Percentiles rank a stretch among this genome's conserved stretches.
Evolutionary conservation across 2,888 invertebrate genomes (phyloP).

Genomic region (Hipparchia sbordonii): DNA sequence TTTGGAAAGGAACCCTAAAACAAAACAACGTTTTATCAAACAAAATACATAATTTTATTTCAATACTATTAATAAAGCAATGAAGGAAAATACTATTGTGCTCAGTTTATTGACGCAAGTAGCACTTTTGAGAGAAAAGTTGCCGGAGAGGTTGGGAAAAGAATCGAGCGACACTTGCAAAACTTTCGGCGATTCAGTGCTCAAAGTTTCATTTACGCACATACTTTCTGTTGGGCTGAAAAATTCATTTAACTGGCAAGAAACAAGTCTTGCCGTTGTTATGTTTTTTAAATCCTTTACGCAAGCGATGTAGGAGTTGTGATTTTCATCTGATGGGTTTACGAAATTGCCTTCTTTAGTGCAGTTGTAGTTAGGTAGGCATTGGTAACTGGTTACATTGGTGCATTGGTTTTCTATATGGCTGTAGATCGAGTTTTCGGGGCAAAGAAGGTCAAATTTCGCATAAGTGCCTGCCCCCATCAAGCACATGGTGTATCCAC

Average conservation of each 20-base stretch:
- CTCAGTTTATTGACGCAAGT: neutral
- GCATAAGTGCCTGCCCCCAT: constrained; percentile 53
- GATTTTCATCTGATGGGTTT: constrained; percentile 47
- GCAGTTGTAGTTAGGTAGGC: constrained; percentile 58
- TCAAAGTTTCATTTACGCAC: constrained; percentile 55
- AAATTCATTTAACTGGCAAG: constrained; percentile 54
- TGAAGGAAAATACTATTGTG: neutral
- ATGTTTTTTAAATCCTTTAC: constrained; percentile 54
- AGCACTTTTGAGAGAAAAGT: constrained; percentile 32
- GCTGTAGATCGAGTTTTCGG: constrained; percentile 62
- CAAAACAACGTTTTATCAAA: constrained; percentile 16
- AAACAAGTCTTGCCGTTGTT: constrained; percentile 58
- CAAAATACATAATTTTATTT: constrained; percentile 14
- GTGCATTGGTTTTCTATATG: constrained; percentile 67
- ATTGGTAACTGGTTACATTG: constrained; percentile 63
- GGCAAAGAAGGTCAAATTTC: constrained; percentile 65
- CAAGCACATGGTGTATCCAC: constrained; percentile 70
- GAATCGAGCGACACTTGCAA: constrained; percentile 35
- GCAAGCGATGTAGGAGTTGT: constrained; percentile 61
- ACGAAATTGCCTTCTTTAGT: constrained; percentile 53
- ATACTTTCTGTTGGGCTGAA: constrained; percentile 48
- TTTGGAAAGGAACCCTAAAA: neutral
- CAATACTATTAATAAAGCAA: constrained; percentile 15
- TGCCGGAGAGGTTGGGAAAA: constrained; percentile 31
- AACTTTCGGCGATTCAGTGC: constrained; percentile 36